Base-by-base conservation (phyloP, 2,888 invertebrate genomes). In the Erynnis tages region DNA sequence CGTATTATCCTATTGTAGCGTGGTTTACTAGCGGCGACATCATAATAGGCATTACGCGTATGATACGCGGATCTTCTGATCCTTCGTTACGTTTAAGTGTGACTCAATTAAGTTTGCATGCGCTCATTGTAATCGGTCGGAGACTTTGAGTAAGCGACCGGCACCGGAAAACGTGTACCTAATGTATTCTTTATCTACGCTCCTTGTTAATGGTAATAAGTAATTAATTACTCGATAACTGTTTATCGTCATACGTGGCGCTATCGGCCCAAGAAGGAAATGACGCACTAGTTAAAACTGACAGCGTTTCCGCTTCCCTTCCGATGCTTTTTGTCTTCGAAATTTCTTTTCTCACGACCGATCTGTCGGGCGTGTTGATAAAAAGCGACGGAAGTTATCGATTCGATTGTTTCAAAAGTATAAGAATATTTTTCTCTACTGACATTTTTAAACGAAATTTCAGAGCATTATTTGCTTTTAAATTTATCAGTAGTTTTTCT, bases 241-340 rank as follows among this genome's bases (percentile, higher is more conserved):
- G 68, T 74, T 71, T 76, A 76, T 75, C 73, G 73, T 57, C 60
- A 55, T 66, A 66, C 71, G 67, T 59, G 71, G 67, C 69, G 71
- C 65, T 78, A 75, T 78, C 84, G 76, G 75, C 67, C 73, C 74
- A 68, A 66, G 74, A 71, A 85, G 88, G 86, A 88, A 87, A 79
- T 79, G 76, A 81, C 73, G 73, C 61, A 69, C 73, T 77, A 78
- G 80, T 82, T 79, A 69, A 78, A 76, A 73, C 41, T 41, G 41
- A 41, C 49, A 49, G 63, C 71, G 72, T 82, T 86, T 89, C 88
- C 88, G 88, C 73, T 83, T 79, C 74, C 73, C 65, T 74, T 77
- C 67, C 68, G 69, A 72, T 65, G 67, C 76, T 81, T 82, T 81
- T 81, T 73, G 63, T 54, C 55, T 61, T 65, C 58, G 54, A 56